Conservation (phyloP, 2,797 vertebrate species). For the Periophthalmus magnuspinnatus region DNA sequence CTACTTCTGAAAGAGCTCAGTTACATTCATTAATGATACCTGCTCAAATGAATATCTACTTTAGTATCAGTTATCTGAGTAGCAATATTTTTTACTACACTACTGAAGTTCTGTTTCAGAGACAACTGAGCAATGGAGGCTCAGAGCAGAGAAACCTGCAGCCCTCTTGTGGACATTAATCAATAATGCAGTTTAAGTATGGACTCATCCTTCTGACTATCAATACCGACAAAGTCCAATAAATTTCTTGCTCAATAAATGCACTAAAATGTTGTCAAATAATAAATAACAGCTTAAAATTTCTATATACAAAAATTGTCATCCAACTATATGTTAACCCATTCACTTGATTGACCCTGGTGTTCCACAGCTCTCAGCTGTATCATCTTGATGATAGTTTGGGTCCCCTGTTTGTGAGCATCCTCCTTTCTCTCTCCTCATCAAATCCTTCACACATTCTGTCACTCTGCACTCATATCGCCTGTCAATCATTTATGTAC, state of each 20-base stretch:
- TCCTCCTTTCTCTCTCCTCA: slow-evolving; percentile 32
- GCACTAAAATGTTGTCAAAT: slow-evolving; percentile 10
- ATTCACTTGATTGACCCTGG: slow-evolving; percentile 17
- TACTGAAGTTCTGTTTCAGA: slow-evolving; percentile 19
- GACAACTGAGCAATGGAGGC: slow-evolving; percentile 15
- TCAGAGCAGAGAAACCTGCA: slow-evolving; percentile 33
- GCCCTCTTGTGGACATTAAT: slow-evolving; percentile 61
- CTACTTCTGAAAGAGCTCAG: no score
- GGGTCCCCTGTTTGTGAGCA: slow-evolving; percentile 40
- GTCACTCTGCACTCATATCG: slow-evolving; percentile 38
- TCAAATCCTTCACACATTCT: slow-evolving; percentile 51
- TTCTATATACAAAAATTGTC: no score
- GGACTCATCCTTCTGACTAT: neutral
- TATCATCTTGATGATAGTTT: slow-evolving; percentile 35
- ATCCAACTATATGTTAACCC: no score
- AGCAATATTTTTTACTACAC: neutral
- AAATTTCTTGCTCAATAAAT: neutral
- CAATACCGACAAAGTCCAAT: neutral
- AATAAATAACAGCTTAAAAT: no score
- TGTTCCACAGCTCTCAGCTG: slow-evolving; percentile 50
- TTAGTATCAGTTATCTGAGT: neutral
- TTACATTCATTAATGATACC: neutral
- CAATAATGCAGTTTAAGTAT: slow-evolving; percentile 17
- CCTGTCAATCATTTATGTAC: no score
- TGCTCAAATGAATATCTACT: neutral